Evolutionary conservation across 2,888 invertebrate genomes (phyloP).

Genomic region (Aspidiotus rigidus): DNA sequence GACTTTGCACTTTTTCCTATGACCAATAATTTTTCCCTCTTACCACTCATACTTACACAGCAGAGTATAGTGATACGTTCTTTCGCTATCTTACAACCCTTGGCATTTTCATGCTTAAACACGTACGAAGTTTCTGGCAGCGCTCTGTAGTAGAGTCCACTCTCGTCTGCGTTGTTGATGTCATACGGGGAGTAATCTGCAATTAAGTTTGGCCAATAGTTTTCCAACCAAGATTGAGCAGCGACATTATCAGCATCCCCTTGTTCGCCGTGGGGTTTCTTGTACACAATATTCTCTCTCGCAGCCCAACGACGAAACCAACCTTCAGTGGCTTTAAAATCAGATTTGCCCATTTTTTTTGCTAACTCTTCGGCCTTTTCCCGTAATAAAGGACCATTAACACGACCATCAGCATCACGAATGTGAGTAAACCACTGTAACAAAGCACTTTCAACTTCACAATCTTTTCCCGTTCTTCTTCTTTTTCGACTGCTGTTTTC

Average conservation of each 20-base stretch:
- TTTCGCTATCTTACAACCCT: constrained; percentile 19
- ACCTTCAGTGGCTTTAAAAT: constrained; percentile 37
- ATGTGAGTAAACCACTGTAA: constrained; percentile 5
- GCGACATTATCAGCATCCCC: constrained; percentile 13
- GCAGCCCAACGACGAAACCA: constrained; percentile 35
- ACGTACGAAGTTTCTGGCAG: constrained; percentile 15
- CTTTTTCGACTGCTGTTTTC: constrained; percentile 1
- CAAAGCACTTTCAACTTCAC: constrained; percentile 4
- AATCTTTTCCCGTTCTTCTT: background rate
- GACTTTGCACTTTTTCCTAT: constrained; percentile 26
- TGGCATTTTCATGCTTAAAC: constrained; percentile 12
- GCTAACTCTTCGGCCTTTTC: constrained; percentile 37
- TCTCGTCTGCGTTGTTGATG: constrained; percentile 23
- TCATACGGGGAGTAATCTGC: constrained; percentile 4
- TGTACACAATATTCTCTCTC: constrained; percentile 25
- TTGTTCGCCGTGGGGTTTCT: constrained; percentile 12
- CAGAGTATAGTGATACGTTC: constrained; percentile 14
- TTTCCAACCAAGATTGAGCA: constrained; percentile 13
- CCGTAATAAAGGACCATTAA: constrained; percentile 30
- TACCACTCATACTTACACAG: constrained; percentile 12
- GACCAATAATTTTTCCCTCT: constrained; percentile 12
- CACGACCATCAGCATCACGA: background rate
- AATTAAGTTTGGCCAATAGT: constrained; percentile 15
- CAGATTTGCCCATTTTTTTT: constrained; percentile 37
- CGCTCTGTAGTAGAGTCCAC: constrained; percentile 16